Conservation (phyloP, 2,888 invertebrate species). For the Nephrotoma appendiculata region DNA sequence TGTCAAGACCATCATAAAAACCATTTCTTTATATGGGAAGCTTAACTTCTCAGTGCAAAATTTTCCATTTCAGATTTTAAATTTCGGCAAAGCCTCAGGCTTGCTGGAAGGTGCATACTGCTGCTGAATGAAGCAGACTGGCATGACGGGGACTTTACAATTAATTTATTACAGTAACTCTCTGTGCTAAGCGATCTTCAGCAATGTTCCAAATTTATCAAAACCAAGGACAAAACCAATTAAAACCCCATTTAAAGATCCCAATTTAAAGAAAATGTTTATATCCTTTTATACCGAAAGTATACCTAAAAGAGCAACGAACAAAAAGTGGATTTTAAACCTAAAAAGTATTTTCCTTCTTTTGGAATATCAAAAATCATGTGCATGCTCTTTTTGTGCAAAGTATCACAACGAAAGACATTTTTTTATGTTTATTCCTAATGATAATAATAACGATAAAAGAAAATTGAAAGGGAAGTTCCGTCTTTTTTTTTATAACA, state of each 20-base stretch:
- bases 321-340: too few species aligned
- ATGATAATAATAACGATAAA: background rate
- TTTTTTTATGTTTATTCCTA: background rate
- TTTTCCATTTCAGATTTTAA: too few species aligned
- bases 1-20: too few species aligned
- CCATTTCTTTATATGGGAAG: too few species aligned
- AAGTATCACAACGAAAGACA: background rate
- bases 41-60: too few species aligned
- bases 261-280: background rate
- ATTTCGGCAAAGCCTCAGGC: too few species aligned
- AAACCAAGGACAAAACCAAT: background rate
- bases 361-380: background rate
- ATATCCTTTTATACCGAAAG: background rate
- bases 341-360: background rate
- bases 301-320: background rate
- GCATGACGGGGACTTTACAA: too few species aligned
- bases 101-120: too few species aligned
- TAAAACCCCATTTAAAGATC: background rate
- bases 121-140: too few species aligned
- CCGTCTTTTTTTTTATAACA: background rate
- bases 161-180: too few species aligned
- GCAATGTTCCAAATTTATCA: background rate
- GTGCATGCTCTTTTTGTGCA: background rate
- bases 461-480: conserved; percentile 3
- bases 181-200: too few species aligned